phyloP scores from a whole-genome alignment of 2,888 invertebrate species.

The Troides aeacus region DNA sequence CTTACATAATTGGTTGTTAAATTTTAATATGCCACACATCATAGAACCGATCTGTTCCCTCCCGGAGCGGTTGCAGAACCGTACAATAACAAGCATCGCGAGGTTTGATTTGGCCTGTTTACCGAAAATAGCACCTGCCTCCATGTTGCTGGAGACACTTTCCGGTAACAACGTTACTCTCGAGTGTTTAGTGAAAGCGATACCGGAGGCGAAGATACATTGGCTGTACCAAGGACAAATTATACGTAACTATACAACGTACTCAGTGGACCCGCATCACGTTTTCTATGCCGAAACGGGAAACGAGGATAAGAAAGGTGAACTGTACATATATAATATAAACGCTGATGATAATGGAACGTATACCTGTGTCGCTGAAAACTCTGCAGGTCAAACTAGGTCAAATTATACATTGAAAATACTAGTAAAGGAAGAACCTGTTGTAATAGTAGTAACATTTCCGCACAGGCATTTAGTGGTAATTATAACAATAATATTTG shows the following conservation, averaged over 20 bases:
- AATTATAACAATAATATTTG: constrained; percentile 83
- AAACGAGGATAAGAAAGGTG: constrained; percentile 87
- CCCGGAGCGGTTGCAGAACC: constrained; percentile 84
- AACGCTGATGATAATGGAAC: constrained; percentile 91
- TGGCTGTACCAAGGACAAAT: constrained; percentile 92
- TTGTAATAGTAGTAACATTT: constrained; percentile 84
- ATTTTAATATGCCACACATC: constrained; percentile 87
- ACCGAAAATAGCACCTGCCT: constrained; percentile 88
- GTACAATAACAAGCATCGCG: constrained; percentile 84
- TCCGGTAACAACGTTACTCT: constrained; percentile 91
- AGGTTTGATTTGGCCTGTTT: constrained; percentile 88
- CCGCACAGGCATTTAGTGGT: constrained; percentile 86
- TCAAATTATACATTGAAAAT: constrained; percentile 91
- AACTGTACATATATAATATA: constrained; percentile 88
- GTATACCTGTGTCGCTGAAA: constrained; percentile 91
- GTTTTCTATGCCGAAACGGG: constrained; percentile 87
- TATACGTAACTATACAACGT: constrained; percentile 86
- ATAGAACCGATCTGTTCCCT: constrained; percentile 88
- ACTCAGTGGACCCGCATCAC: constrained; percentile 83
- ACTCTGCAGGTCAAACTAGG: constrained; percentile 88
- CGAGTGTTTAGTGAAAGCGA: constrained; percentile 88
- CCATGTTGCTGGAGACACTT: constrained; percentile 87
- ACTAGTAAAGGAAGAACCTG: constrained; percentile 86
- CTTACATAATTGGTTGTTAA: constrained; percentile 88
- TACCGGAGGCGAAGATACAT: constrained; percentile 89